Percentiles rank a stretch among this genome's conserved stretches.
These are phyloP conservation scores for Hylaea fasciaria DNA, from an alignment of 2,888 invertebrate species.

Conservation along the genomic window DNA sequence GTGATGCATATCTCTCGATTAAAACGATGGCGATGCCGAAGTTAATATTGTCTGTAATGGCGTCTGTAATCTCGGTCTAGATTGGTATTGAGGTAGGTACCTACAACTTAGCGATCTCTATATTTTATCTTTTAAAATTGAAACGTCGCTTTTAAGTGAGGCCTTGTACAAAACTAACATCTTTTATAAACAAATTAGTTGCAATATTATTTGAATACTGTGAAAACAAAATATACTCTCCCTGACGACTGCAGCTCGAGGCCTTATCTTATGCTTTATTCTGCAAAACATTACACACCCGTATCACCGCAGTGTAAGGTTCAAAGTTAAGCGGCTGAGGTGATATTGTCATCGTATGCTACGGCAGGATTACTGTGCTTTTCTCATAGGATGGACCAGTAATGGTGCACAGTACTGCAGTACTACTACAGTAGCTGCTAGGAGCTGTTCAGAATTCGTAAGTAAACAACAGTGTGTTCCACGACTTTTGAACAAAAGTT, in stretches of 20 bases:
- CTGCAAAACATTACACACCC: constrained; percentile 3
- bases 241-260: constrained; percentile 3
- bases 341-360: constrained; percentile 25
- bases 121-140: no score
- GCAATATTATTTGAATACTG: no score
- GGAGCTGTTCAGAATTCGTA: no score
- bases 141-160: no score
- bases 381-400: not conserved
- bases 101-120: no score
- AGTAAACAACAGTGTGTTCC: no score
- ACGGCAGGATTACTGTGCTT: constrained; percentile 27
- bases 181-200: no score
- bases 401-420: no score
- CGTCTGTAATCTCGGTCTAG: constrained; percentile 3
- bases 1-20: constrained; percentile 55
- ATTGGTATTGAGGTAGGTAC: constrained; percentile 2
- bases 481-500: no score
- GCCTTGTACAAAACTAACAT: no score
- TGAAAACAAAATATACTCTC: not conserved
- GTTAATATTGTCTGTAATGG: constrained; percentile 19
- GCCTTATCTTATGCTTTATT: no score
- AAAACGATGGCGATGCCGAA: constrained; percentile 38
- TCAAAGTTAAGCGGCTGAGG: not conserved
- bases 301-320: constrained; percentile 8
- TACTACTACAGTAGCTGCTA: no score